Evolutionary conservation across 1,140 invertebrate genomes (phyloP).

Genomic region (Diachasma alloeum): DNA sequence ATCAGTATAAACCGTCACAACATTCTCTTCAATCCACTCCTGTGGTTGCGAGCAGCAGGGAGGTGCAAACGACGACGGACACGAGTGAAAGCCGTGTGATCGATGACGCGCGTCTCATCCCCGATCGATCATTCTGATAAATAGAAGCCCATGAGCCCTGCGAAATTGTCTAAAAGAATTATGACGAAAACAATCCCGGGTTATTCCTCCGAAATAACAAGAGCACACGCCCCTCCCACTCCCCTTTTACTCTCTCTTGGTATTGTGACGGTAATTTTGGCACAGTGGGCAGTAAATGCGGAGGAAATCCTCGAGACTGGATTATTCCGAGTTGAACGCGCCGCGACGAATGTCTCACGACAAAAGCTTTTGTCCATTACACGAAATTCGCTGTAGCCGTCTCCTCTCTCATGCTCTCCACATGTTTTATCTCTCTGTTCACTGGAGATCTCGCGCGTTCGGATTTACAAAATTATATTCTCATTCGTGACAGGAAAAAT

Average conservation of each 20-base stretch:
- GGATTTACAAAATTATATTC: not conserved
- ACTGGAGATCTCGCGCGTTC: not conserved
- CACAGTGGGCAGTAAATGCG: not conserved
- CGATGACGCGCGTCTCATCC: not conserved
- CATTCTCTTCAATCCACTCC: not conserved
- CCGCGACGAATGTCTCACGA: not conserved
- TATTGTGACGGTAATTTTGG: not conserved
- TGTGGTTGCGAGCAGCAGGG: not conserved
- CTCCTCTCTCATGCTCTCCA: not conserved
- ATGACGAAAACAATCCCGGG: not conserved
- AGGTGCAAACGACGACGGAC: conserved; percentile 12
- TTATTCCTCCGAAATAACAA: not conserved
- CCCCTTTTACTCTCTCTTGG: not conserved
- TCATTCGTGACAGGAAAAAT: too few species aligned
- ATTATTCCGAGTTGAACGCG: not conserved
- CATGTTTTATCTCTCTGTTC: not conserved
- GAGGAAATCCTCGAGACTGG: not conserved
- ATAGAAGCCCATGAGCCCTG: not conserved
- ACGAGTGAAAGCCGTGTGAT: conserved; percentile 6
- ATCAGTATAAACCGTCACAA: not conserved
- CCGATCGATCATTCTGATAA: conserved; percentile 18
- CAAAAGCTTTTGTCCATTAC: not conserved
- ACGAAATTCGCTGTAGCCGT: not conserved
- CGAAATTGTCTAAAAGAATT: not conserved
- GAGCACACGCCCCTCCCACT: not conserved